Evolutionary conservation across 2,888 invertebrate genomes (phyloP).

Genomic region (Drosophila borealis): DNA sequence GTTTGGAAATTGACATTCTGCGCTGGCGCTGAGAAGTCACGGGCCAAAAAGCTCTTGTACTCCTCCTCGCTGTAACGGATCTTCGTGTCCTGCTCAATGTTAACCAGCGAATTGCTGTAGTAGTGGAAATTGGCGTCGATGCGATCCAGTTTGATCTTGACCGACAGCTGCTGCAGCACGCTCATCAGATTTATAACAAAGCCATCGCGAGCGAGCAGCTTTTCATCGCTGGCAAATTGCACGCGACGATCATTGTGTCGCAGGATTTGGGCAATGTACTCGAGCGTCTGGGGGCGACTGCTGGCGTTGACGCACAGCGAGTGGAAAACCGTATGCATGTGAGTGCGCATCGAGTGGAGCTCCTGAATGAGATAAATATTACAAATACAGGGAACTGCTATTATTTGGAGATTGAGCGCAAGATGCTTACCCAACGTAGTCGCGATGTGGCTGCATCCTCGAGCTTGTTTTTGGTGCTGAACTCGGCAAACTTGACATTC

Average conservation of each 20-base stretch:
- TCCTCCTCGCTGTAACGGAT: slow-evolving; percentile 93
- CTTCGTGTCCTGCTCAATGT: slow-evolving; percentile 92
- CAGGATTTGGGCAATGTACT: slow-evolving; percentile 92
- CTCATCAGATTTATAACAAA: slow-evolving; percentile 97
- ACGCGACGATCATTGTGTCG: slow-evolving; percentile 93
- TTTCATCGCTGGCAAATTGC: slow-evolving; percentile 95
- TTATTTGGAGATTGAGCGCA: background rate
- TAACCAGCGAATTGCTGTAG: slow-evolving; percentile 90
- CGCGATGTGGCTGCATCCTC: slow-evolving; percentile 75
- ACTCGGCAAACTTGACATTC: slow-evolving; percentile 94
- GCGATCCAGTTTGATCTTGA: slow-evolving; percentile 95
- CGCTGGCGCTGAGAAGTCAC: slow-evolving; percentile 59
- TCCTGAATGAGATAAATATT: slow-evolving; percentile 85
- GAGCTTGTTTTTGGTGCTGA: slow-evolving; percentile 85
- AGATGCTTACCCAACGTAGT: slow-evolving; percentile 81
- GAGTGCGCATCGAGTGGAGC: slow-evolving; percentile 91
- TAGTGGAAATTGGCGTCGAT: slow-evolving; percentile 96
- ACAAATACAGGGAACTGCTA: background rate
- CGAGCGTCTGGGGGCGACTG: slow-evolving; percentile 92
- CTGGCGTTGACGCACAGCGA: slow-evolving; percentile 92
- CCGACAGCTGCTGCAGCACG: slow-evolving; percentile 94
- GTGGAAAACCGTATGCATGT: slow-evolving; percentile 93
- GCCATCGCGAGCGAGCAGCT: slow-evolving; percentile 95
- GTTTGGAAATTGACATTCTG: slow-evolving; percentile 96
- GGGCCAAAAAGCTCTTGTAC: slow-evolving; percentile 85